A percentile compares a stretch with the other conserved stretches of the same genome.
Evolutionary conservation across 1,140 invertebrate species (phyloP).

Genomic region (Papilio aristodemus): DNA sequence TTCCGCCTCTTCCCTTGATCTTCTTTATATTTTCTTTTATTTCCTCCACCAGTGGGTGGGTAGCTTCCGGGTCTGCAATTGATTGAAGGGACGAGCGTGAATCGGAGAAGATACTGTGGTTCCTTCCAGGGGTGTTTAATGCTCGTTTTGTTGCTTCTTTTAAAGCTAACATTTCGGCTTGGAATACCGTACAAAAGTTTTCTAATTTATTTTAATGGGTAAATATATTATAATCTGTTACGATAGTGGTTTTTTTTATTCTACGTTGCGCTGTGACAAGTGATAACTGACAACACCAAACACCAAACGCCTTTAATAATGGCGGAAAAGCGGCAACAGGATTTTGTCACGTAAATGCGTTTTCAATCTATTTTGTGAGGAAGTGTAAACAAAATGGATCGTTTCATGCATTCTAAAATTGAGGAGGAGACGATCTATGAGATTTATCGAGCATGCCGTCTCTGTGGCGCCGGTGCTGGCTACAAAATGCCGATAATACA

Average conservation of each 20-base stretch:
- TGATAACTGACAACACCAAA: slow-evolving; percentile 32
- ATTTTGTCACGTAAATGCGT: neutral
- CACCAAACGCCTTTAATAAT: slow-evolving; percentile 19
- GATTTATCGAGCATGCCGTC: slow-evolving; percentile 74
- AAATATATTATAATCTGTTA: neutral
- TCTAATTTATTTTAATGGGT: too few species aligned
- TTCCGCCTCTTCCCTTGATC: too few species aligned
- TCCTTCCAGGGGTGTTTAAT: too few species aligned
- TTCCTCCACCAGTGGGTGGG: too few species aligned
- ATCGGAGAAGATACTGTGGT: too few species aligned
- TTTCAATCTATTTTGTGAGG: slow-evolving; percentile 32
- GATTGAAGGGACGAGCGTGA: too few species aligned
- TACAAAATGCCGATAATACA: slow-evolving; percentile 80
- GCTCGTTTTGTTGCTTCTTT: too few species aligned
- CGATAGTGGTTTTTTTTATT: neutral
- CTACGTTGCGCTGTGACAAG: neutral
- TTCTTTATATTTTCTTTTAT: too few species aligned
- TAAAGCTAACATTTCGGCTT: too few species aligned
- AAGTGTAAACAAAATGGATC: slow-evolving; percentile 57
- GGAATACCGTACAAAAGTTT: too few species aligned
- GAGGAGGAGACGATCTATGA: slow-evolving; percentile 70
- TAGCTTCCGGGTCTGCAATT: too few species aligned
- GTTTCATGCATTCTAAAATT: slow-evolving; percentile 55
- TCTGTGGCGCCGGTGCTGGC: slow-evolving; percentile 74
- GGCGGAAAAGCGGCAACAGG: slow-evolving; percentile 25